Evolutionary conservation across 2,888 invertebrate species (phyloP), one percentile per base, ranked within the genome.

Genomic region (Caenorhabditis sulstoni): DNA sequence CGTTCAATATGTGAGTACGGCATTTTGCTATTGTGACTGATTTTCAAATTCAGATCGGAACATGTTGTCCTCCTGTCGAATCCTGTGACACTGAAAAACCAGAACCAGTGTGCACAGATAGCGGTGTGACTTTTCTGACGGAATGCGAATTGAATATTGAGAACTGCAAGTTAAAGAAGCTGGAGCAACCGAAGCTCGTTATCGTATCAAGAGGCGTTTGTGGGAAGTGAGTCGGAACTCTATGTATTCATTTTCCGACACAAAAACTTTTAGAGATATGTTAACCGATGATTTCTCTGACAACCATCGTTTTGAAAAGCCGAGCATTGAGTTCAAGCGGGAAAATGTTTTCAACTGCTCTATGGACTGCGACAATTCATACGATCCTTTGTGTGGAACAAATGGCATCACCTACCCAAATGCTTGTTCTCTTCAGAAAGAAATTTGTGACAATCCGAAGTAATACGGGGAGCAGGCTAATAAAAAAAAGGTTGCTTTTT

Each of bases 381-480:
- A 88, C 62, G 80, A 81, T 22, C 88, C 88, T 2, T 79, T 89
- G 11, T 88, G 88, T 73, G 88, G 87, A 35, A 78, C 83, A 1
- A 81, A 88, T 52, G 81, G 79, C 9, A 35, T 70, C 2, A 89
- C 89, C 1, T 89, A 89, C 66, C 79, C 83, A 7, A 89, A 87
- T 64, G 66, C 78, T 14, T 89, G 89, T 52, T 68, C 83, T 8
- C 67, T 89, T 14, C 82, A 86, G 47, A 75, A 76, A 44, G 81
- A 79, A 11, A 80, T 81, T 57, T 85, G 84, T 67, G 57, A 68
- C 9, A 12, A 37, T 16, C 41, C 57, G 37, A 75, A 70, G 68
- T 66, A 18, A 12, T 59, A 8, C 20, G 22, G n/a, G n/a, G n/a
- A n/a, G n/a, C n/a, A n/a, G n/a, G n/a, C n/a, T n/a, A 47, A 8